Percentiles rank a stretch among this genome's conserved stretches.
These are phyloP conservation scores for Mythimna ferrago DNA, from an alignment of 2,888 invertebrate species.

Conservation along the genomic window DNA sequence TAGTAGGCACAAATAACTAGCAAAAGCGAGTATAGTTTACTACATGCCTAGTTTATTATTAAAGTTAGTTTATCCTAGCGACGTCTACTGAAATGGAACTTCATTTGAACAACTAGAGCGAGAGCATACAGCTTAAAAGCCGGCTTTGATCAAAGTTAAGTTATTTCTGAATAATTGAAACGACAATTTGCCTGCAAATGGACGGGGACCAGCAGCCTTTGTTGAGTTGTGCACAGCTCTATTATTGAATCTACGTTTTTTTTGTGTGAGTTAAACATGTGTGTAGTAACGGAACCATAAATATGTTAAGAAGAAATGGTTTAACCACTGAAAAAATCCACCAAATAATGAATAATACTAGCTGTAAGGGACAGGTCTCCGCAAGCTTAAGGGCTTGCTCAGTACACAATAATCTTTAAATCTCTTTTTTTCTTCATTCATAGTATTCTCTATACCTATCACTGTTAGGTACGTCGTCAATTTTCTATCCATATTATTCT, in stretches of 20 bases:
- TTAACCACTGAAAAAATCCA: too few relatives aligned
- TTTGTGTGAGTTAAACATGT: too few relatives aligned
- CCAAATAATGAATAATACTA: too few relatives aligned
- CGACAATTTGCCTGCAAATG: conserved; percentile 13
- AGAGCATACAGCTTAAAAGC: conserved; percentile 5
- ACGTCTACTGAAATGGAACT: not conserved
- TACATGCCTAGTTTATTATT: conserved; percentile 6
- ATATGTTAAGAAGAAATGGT: too few relatives aligned
- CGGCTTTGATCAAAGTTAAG: conserved; percentile 16
- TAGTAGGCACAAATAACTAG: conserved; percentile 1
- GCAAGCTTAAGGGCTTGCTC: too few relatives aligned
- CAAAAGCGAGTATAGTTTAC: conserved; percentile 2
- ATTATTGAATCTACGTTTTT: not conserved
- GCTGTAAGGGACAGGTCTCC: too few relatives aligned
- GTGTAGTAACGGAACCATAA: too few relatives aligned
- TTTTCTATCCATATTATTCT: not conserved
- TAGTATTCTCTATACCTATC: too few relatives aligned
- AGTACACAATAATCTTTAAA: too few relatives aligned
- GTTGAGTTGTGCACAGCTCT: not conserved
- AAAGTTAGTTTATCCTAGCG: not conserved
- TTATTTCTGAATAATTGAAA: conserved; percentile 29
- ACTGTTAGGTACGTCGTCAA: too few relatives aligned
- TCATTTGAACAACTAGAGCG: not conserved
- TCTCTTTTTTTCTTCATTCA: too few relatives aligned
- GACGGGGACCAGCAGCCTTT: not conserved